phyloP scores from a whole-genome alignment of 2,888 invertebrate genomes.

The Altica lythri region DNA sequence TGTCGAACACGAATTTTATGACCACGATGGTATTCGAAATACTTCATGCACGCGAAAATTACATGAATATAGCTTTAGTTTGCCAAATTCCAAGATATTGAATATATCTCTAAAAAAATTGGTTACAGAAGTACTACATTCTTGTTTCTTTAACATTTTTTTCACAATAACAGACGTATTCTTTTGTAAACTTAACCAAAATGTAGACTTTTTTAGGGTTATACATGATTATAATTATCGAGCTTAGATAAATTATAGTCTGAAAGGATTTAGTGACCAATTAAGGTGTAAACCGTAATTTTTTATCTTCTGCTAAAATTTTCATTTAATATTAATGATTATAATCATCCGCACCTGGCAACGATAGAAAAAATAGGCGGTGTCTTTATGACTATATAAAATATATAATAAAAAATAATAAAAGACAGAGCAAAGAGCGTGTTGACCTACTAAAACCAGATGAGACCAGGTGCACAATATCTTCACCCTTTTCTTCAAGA shows the following conservation, averaged over 20 bases:
- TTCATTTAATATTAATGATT: slow-evolving; percentile 23
- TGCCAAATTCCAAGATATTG: too few species aligned
- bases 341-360: slow-evolving; percentile 23
- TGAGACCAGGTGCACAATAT: slow-evolving; percentile 21
- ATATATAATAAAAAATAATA: background rate
- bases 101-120: too few species aligned
- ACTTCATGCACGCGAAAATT: too few species aligned
- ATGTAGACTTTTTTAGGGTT: too few species aligned
- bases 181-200: too few species aligned
- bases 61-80: too few species aligned
- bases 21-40: too few species aligned
- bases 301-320: slow-evolving; percentile 23
- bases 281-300: slow-evolving; percentile 27
- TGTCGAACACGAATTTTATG: too few species aligned
- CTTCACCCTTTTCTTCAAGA: slow-evolving; percentile 21
- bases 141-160: too few species aligned
- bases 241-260: slow-evolving; percentile 5
- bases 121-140: too few species aligned
- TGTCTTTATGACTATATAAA: background rate
- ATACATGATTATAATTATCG: too few species aligned
- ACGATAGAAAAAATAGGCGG: slow-evolving; percentile 21
- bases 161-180: too few species aligned
- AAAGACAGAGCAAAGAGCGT: background rate
- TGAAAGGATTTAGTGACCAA: slow-evolving; percentile 11
- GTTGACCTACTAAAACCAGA: slow-evolving; percentile 29